phyloP scores from a whole-genome alignment of 1,140 invertebrate species.

The Fopius arisanus region DNA sequence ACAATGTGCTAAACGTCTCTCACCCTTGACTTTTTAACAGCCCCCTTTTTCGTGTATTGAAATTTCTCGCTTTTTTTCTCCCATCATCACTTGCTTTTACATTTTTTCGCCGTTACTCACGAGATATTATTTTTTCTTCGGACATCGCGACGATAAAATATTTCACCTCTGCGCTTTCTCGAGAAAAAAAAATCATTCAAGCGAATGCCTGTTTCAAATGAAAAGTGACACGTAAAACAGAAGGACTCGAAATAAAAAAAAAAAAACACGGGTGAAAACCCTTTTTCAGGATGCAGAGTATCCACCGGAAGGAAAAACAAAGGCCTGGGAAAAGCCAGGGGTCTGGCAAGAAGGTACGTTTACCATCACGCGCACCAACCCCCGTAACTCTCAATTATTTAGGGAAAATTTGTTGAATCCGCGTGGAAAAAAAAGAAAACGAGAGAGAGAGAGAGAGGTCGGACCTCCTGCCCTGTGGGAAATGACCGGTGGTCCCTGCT shows the following conservation, averaged over 20 bases:
- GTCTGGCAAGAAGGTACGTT: constrained; percentile 23
- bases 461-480: constrained; percentile 27
- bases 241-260: background rate
- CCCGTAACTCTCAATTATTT: constrained; percentile 48
- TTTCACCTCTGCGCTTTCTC: too few species aligned
- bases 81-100: too few species aligned
- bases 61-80: background rate
- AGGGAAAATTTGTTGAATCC: constrained; percentile 47
- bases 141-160: too few species aligned
- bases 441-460: background rate
- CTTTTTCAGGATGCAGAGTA: constrained; percentile 17
- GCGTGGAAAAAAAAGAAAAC: background rate
- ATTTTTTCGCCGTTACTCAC: too few species aligned
- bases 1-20: constrained; percentile 57
- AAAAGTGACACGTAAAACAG: too few species aligned
- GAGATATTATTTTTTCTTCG: too few species aligned
- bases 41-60: background rate
- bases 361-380: background rate
- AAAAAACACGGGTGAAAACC: constrained; percentile 11
- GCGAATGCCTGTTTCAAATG: too few species aligned
- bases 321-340: background rate
- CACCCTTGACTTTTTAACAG: background rate
- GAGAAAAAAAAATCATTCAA: too few species aligned
- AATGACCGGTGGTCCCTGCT: constrained; percentile 34
- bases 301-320: constrained; percentile 24